Conservation (phyloP, 1,140 invertebrate genomes). For the Drosophila subpulchrella region DNA sequence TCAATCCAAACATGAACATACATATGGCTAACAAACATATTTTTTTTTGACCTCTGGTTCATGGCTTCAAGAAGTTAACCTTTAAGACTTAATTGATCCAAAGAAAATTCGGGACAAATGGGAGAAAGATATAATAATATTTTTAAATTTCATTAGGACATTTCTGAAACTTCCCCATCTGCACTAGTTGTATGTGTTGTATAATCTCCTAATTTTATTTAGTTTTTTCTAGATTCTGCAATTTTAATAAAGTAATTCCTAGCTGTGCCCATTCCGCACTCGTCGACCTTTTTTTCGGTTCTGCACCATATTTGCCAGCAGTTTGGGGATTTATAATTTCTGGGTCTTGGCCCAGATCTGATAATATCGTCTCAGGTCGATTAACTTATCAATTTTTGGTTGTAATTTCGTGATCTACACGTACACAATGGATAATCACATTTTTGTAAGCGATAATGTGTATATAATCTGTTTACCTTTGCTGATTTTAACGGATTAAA, state of each 20-base stretch:
- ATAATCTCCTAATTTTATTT: not conserved
- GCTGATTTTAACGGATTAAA: not conserved
- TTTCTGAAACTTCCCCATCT: not conserved
- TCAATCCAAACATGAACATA: slow-evolving; percentile 10
- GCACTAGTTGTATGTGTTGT: no score
- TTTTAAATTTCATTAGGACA: not conserved
- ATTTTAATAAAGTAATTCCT: not conserved
- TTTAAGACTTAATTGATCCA: not conserved
- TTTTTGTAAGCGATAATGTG: not conserved
- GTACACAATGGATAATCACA: slow-evolving; percentile 6
- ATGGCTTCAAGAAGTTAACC: slow-evolving; percentile 18
- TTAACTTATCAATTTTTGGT: slow-evolving; percentile 30
- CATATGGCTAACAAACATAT: slow-evolving; percentile 24
- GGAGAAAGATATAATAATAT: not conserved
- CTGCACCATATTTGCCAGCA: slow-evolving; percentile 39
- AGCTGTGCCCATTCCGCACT: slow-evolving; percentile 22
- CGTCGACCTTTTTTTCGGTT: slow-evolving; percentile 62
- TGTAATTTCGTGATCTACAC: slow-evolving; percentile 15
- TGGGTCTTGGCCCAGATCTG: slow-evolving; percentile 30
- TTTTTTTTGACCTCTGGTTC: slow-evolving; percentile 18
- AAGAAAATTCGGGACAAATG: not conserved
- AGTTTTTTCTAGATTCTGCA: not conserved
- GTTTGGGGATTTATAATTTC: slow-evolving; percentile 70
- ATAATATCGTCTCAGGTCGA: slow-evolving; percentile 2
- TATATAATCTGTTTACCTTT: not conserved